Conservation (phyloP, 1,140 invertebrate species). For the Bactericera cockerelli region DNA sequence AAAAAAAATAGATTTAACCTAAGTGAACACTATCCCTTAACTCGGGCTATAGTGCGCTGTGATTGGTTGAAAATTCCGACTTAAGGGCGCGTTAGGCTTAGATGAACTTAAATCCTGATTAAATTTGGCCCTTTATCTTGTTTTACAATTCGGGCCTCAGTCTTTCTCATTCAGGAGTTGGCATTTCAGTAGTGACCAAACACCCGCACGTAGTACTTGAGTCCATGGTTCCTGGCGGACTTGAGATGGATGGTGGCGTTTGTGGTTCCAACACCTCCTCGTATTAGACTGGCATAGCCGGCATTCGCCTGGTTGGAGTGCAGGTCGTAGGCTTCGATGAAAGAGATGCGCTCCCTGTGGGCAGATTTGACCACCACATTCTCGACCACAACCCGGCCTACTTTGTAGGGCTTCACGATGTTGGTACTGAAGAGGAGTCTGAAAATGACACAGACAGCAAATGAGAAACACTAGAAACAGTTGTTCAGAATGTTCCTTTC, state of each 20-base stretch:
- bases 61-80: too few species aligned
- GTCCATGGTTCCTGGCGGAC: not conserved
- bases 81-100: too few species aligned
- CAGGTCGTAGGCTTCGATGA: not conserved
- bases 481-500: too few species aligned
- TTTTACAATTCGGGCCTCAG: too few species aligned
- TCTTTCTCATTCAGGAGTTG: too few species aligned
- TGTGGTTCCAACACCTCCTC: not conserved
- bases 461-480: too few species aligned
- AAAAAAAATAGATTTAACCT: too few species aligned
- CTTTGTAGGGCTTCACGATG: not conserved
- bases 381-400: not conserved
- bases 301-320: not conserved
- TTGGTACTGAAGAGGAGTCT: not conserved
- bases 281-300: not conserved
- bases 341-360: not conserved
- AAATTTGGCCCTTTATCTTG: too few species aligned
- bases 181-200: not conserved
- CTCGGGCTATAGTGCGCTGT: too few species aligned
- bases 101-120: too few species aligned
- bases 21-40: too few species aligned
- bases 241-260: not conserved
- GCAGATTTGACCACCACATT: not conserved
- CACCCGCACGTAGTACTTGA: not conserved
- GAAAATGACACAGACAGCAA: too few species aligned